Percentiles rank a stretch among this genome's conserved stretches.
Evolutionary conservation across 2,888 invertebrate genomes (phyloP).

Genomic region (Buathra laborator): DNA sequence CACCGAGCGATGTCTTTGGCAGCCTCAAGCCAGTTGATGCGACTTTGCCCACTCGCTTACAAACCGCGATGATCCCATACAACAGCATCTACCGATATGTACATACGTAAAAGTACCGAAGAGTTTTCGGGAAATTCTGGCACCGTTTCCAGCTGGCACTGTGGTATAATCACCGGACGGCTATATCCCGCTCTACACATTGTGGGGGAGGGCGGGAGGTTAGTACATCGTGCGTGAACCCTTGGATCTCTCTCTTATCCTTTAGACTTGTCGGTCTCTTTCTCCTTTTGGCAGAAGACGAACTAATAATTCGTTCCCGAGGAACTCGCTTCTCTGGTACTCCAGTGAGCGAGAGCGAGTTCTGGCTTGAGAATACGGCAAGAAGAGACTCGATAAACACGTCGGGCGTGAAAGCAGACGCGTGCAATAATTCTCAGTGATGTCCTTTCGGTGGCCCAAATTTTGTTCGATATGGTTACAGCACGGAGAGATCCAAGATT

Average conservation of each 20-base stretch:
- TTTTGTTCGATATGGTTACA: conserved; percentile 15
- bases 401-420: conserved; percentile 50
- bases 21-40: background rate
- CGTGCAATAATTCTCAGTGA: conserved; percentile 45
- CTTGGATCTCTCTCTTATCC: conserved; percentile 49
- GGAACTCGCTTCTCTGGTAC: conserved; percentile 14
- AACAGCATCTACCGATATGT: background rate
- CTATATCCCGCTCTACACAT: conserved; percentile 18
- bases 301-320: conserved; percentile 50
- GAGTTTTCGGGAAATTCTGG: conserved; percentile 75
- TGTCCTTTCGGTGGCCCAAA: conserved; percentile 13
- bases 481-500: background rate
- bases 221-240: conserved; percentile 64
- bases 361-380: conserved; percentile 24
- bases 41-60: conserved; percentile 10
- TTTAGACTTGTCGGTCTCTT: conserved; percentile 40
- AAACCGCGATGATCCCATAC: conserved; percentile 14
- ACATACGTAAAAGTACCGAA: conserved; percentile 21
- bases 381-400: conserved; percentile 55
- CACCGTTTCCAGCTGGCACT: conserved; percentile 80
- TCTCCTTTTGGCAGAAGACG: conserved; percentile 62
- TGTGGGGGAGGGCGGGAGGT: background rate
- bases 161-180: conserved; percentile 76
- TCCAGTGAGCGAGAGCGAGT: background rate
- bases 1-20: conserved; percentile 19